Percentiles rank a stretch among this genome's conserved stretches.
phyloP scores from a whole-genome alignment of 2,888 invertebrate genomes.

The Tipula unca region DNA sequence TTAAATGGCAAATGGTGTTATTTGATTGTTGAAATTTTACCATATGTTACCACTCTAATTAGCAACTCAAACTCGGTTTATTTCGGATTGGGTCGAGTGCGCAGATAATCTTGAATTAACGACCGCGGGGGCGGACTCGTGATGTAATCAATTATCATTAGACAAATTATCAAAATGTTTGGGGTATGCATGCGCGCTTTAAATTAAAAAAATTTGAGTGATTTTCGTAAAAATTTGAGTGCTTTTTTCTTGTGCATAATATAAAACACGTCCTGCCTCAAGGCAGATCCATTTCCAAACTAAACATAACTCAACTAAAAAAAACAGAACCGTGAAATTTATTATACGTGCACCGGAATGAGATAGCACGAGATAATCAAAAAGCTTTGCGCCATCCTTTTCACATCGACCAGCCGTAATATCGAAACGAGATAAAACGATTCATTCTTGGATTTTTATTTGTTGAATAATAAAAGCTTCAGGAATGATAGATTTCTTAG shows the following conservation, averaged over 20 bases:
- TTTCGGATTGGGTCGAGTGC: background rate
- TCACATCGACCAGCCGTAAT: background rate
- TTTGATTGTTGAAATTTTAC: background rate
- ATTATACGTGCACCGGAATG: background rate
- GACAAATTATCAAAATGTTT: background rate
- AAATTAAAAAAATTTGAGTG: background rate
- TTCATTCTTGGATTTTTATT: background rate
- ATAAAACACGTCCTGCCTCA: background rate
- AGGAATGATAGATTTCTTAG: background rate
- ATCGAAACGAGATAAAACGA: background rate
- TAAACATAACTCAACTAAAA: background rate
- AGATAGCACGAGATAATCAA: background rate
- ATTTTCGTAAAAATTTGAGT: background rate
- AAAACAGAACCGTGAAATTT: background rate
- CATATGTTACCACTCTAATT: background rate
- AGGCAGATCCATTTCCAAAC: background rate
- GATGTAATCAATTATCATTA: background rate
- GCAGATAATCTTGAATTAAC: background rate
- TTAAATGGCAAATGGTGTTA: background rate
- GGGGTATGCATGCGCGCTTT: background rate
- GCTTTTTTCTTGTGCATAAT: background rate
- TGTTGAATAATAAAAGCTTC: slow-evolving; percentile 2
- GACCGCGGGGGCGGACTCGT: background rate
- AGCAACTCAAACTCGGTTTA: background rate
- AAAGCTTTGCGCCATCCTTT: background rate